These are phyloP conservation scores for Lithosia quadra DNA, from an alignment of 2,888 invertebrate genomes.

Conservation along the genomic window DNA sequence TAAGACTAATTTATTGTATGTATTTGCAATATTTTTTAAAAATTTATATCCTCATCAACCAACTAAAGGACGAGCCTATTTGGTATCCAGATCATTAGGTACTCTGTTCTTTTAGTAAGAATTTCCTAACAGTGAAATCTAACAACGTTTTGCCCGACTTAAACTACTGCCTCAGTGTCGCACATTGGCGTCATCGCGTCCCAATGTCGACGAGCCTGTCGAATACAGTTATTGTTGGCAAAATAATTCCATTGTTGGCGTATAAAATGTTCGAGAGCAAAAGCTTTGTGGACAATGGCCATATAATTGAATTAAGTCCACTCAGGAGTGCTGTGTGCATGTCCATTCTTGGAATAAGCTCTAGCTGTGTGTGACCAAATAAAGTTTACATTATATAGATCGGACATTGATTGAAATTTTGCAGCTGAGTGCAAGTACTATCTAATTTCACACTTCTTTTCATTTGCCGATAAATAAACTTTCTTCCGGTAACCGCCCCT, in stretches of 20 bases:
- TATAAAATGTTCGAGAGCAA: conserved; percentile 69
- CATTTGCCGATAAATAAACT: neutral
- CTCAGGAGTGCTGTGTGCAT: conserved; percentile 52
- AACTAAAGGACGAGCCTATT: too few species aligned
- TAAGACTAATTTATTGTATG: too few species aligned
- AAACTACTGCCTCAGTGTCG: conserved; percentile 28
- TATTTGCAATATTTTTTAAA: too few species aligned
- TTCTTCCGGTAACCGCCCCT: neutral
- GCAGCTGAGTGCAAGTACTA: conserved; percentile 26
- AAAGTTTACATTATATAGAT: conserved; percentile 17
- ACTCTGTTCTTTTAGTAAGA: neutral
- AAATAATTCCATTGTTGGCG: conserved; percentile 78
- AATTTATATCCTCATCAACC: too few species aligned
- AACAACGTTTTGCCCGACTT: too few species aligned
- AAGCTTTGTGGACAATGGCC: conserved; percentile 72
- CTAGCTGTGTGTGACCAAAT: conserved; percentile 15
- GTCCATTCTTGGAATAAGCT: conserved; percentile 58
- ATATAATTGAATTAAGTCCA: conserved; percentile 81
- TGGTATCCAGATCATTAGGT: too few species aligned
- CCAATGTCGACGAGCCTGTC: conserved; percentile 54
- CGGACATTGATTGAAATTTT: conserved; percentile 18
- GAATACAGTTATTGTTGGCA: conserved; percentile 84
- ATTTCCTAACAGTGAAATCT: too few species aligned
- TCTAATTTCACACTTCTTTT: neutral
- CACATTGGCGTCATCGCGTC: conserved; percentile 51